Evolutionary conservation across 2,797 vertebrate species (phyloP).

Genomic region (Tiaroga cobitis): DNA sequence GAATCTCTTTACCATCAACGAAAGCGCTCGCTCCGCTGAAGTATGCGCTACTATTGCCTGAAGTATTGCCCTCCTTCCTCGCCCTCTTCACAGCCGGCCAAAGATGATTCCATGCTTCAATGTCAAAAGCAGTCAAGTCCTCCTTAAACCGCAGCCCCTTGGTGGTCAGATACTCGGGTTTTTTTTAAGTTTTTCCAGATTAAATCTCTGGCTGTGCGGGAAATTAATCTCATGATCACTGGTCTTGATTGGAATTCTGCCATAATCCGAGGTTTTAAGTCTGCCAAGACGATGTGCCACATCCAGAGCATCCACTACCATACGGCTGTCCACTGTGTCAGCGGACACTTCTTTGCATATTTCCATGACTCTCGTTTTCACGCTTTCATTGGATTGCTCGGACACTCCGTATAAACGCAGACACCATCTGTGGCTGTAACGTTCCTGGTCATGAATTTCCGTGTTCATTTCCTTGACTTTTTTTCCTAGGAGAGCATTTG

Average conservation of each 20-base stretch:
- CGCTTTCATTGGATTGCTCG: too few relatives aligned
- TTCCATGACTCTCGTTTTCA: too few relatives aligned
- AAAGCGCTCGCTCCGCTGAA: background rate
- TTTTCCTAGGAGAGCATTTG: too few relatives aligned
- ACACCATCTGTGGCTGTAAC: too few relatives aligned
- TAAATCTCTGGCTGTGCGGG: background rate
- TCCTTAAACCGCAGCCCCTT: background rate
- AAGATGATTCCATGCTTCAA: background rate
- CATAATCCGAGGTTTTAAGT: background rate
- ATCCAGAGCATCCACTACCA: background rate
- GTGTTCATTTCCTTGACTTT: too few relatives aligned
- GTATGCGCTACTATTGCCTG: background rate
- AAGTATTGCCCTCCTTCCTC: background rate
- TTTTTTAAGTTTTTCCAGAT: too few relatives aligned
- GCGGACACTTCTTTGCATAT: too few relatives aligned
- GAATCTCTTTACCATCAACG: background rate
- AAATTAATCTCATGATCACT: background rate
- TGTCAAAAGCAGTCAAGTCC: background rate
- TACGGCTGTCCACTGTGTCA: background rate
- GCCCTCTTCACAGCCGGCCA: background rate
- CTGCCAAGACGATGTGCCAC: background rate
- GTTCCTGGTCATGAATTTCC: too few relatives aligned
- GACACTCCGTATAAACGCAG: too few relatives aligned
- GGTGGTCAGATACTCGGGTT: background rate
- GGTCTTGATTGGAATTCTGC: background rate